A percentile compares a stretch with the other conserved stretches of the same genome.
phyloP scores from a whole-genome alignment of 1,140 invertebrate species.

The Limonius californicus region DNA sequence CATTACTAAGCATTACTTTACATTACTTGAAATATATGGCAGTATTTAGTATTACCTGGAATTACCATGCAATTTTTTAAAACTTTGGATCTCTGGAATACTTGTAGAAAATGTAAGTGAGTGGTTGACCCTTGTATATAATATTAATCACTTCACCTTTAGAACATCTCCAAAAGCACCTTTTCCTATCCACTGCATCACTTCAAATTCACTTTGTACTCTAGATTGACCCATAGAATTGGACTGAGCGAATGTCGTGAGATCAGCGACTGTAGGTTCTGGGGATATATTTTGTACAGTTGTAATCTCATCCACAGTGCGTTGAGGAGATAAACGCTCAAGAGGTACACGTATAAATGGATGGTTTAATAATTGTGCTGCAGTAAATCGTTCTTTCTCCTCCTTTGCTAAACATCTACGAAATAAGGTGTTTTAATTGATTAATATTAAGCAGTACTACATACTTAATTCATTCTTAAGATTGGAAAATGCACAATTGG shows the following conservation, averaged over 20 bases:
- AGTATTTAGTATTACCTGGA: too few species aligned
- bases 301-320: slow-evolving; percentile 35
- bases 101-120: too few species aligned
- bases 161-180: slow-evolving; percentile 96
- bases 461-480: too few species aligned
- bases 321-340: slow-evolving; percentile 37
- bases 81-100: too few species aligned
- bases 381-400: slow-evolving; percentile 65
- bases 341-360: slow-evolving; percentile 53
- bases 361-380: slow-evolving; percentile 59
- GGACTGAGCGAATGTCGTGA: slow-evolving; percentile 25
- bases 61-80: too few species aligned
- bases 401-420: slow-evolving; percentile 60
- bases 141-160: too few species aligned
- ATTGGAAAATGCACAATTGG: too few species aligned
- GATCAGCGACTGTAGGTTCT: slow-evolving; percentile 29
- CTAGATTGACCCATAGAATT: slow-evolving; percentile 59
- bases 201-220: slow-evolving; percentile 82
- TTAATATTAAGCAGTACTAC: not conserved
- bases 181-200: slow-evolving; percentile 80
- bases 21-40: too few species aligned
- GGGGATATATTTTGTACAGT: slow-evolving; percentile 29
- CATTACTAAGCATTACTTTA: too few species aligned
- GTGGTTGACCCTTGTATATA: too few species aligned
- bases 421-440: too few species aligned